Percentiles rank a stretch among this genome's conserved stretches.
These are phyloP conservation scores for Sapajus apella DNA, from an alignment of 2,113 vertebrate species.

Conservation along the genomic window DNA sequence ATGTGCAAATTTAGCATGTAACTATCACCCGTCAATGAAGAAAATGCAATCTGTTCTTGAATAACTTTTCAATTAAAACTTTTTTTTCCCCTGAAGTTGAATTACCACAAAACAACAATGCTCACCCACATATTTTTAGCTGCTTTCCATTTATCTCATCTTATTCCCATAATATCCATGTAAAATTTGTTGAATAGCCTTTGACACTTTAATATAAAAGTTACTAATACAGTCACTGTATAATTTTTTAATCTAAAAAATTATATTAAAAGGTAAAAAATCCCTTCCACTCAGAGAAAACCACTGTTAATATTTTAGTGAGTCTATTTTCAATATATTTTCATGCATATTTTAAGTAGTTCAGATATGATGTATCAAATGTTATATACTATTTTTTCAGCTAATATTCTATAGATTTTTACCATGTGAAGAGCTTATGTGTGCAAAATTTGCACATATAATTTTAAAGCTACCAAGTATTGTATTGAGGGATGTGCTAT, in stretches of 20 bases:
- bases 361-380: background rate
- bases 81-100: background rate
- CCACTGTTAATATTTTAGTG: background rate
- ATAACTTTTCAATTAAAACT: constrained; percentile 34
- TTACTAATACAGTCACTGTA: background rate
- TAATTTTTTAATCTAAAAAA: constrained; percentile 33
- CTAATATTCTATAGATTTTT: background rate
- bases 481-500: background rate
- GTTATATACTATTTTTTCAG: background rate
- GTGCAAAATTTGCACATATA: constrained; percentile 6
- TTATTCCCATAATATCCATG: background rate
- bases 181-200: background rate
- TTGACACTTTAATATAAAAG: background rate
- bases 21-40: background rate
- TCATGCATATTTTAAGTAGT: background rate
- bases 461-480: background rate
- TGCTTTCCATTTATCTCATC: background rate
- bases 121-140: background rate
- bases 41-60: background rate
- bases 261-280: background rate
- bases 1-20: background rate
- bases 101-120: background rate
- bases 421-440: background rate
- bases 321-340: background rate
- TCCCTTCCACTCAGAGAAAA: background rate